Evolutionary conservation across 2,797 vertebrate species (phyloP), one percentile per base, ranked within the genome.

Genomic region (Darevskia mixta): DNA sequence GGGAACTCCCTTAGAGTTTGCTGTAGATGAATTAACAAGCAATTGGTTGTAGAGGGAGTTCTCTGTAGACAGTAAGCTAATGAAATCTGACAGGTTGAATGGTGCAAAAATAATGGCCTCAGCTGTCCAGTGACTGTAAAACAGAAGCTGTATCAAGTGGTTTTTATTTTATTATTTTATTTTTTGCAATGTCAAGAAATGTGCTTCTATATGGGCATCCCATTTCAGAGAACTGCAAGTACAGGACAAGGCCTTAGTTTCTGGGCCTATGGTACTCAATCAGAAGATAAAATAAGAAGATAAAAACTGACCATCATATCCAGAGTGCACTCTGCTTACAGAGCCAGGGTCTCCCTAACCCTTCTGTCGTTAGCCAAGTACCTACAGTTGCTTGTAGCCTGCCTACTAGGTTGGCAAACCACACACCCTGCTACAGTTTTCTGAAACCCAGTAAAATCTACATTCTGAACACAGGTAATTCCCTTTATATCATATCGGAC

Each of bases 61-160:
- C 92, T 95, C 84, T 89, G 61, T 78, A 81, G 85, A 93, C 88
- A 89, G 91, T 86, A 94, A 92, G 76, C 82, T 96, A 95, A 97
- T 96, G 89, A 94, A 94, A 95, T 93, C 90, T 96, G 95, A 96
- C 95, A 95, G 83, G 88, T 87, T 96, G 95, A 95, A 95, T 92
- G 90, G 93, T 94, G 94, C 95, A 96, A 95, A 93, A 91, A 95
- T 96, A 96, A 96, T 94, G 92, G 93, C 91, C 91, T 94, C 92
- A 94, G 90, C 86, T 95, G 85, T 87, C 95, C 90, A 92, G 86
- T 94, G 95, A 94, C 93, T 95, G 95, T 93, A 95, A 96, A 95
- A 89, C 88, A 94, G 87, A 96, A 94, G 86, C 77, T 95, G 92
- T 91, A 94, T 94, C 94, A 88, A 67, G 88, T 86, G 90, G 91